Evolutionary conservation across 2,113 vertebrate genomes (phyloP).

Genomic region (Bambusicola thoracicus): DNA sequence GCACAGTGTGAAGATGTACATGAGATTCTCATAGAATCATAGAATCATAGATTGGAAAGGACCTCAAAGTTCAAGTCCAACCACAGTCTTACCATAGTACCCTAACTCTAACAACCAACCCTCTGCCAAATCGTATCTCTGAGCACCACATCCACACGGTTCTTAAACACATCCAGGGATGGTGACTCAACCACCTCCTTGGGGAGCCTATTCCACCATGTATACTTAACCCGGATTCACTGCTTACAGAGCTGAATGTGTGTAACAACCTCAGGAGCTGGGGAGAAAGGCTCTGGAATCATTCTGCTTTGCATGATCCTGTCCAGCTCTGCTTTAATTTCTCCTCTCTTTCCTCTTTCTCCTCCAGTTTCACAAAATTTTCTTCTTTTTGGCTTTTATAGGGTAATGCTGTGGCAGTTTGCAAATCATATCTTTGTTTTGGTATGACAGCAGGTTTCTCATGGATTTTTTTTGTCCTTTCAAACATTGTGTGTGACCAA

Average conservation of each 20-base stretch:
- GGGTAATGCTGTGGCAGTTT: background rate
- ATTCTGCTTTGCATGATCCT: background rate
- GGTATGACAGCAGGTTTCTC: background rate
- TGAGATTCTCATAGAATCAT: no score
- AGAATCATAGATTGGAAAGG: no score
- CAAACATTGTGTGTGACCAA: background rate
- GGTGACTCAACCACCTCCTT: no score
- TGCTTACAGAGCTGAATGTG: rapidly evolving
- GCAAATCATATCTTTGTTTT: background rate
- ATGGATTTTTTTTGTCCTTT: background rate
- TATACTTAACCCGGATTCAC: background rate
- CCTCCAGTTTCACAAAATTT: background rate
- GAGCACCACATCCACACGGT: no score
- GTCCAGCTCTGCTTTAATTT: background rate
- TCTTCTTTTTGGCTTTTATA: background rate
- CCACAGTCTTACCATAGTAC: no score
- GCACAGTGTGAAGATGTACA: background rate
- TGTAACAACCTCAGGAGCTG: background rate
- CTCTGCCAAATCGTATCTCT: no score
- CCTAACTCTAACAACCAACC: no score
- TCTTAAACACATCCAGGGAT: no score
- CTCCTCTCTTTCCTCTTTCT: background rate
- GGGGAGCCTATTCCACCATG: no score
- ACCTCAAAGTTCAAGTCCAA: no score
- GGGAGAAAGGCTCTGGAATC: background rate